Percentiles rank a stretch among this genome's conserved stretches.
These are phyloP conservation scores for Plumapathes pennacea DNA, from an alignment of 92 coral and sea anemone genomes.

Conservation along the genomic window DNA sequence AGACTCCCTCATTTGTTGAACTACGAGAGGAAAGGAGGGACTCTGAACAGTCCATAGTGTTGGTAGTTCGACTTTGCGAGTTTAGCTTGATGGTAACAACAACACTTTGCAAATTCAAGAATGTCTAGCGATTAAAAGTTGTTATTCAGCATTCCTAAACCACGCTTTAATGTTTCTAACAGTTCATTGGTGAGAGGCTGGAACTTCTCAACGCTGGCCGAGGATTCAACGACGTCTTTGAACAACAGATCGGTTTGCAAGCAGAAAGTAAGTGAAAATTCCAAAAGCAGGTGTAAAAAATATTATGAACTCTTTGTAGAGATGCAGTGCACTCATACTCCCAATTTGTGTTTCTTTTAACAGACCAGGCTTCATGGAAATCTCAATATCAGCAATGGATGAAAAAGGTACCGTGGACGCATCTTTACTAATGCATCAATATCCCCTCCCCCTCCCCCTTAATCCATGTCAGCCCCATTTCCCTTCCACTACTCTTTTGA, in stretches of 20 bases:
- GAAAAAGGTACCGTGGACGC: slow-evolving; percentile 59
- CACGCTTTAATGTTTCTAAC: no score
- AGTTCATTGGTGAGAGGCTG: slow-evolving; percentile 84
- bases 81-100: no score
- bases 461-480: no score
- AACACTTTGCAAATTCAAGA: no score
- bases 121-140: no score
- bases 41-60: no score
- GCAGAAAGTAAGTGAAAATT: slow-evolving; percentile 71
- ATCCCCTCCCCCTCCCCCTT: neutral
- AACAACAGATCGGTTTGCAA: slow-evolving; percentile 88
- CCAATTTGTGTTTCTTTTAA: neutral
- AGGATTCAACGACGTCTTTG: slow-evolving; percentile 87
- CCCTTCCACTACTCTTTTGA: neutral
- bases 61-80: no score
- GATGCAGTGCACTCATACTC: neutral
- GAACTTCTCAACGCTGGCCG: slow-evolving; percentile 82
- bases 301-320: neutral
- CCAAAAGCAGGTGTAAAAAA: neutral
- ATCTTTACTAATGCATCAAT: no score
- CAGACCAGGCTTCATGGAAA: slow-evolving; percentile 62
- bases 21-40: no score
- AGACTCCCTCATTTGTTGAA: no score
- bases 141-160: no score
- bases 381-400: slow-evolving; percentile 75